Evolutionary conservation across 2,888 invertebrate genomes (phyloP).

Genomic region (Meta bourneti): DNA sequence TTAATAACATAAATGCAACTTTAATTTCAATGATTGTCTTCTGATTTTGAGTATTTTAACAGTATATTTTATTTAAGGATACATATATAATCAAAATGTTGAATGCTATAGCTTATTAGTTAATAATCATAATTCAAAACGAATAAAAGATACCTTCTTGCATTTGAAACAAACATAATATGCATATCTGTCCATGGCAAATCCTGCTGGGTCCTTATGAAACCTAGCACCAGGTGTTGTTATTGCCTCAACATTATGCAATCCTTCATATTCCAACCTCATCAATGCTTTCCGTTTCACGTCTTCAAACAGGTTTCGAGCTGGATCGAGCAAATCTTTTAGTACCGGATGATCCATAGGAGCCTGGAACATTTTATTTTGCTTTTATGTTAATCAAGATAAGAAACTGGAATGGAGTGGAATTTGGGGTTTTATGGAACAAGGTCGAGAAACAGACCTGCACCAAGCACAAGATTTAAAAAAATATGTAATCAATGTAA

Average conservation of each 20-base stretch:
- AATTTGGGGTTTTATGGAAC: no score
- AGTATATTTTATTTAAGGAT: no score
- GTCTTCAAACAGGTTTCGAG: constrained; percentile 91
- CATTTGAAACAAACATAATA: constrained; percentile 99
- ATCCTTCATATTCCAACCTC: constrained; percentile 97
- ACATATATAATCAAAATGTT: no score
- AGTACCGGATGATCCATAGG: constrained; percentile 92
- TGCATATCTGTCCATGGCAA: constrained; percentile 98
- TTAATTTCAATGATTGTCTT: no score
- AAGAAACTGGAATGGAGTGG: no score
- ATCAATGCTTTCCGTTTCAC: constrained; percentile 95
- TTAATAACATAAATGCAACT: no score
- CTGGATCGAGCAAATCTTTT: constrained; percentile 88
- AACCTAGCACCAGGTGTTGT: constrained; percentile 86
- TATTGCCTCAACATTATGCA: constrained; percentile 88
- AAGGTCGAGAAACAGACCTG: no score
- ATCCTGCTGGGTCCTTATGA: constrained; percentile 90
- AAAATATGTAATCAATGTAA: no score
- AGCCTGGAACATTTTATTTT: constrained; percentile 82
- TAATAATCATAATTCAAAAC: no score
- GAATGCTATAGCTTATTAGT: no score
- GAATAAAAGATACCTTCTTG: constrained; percentile 81
- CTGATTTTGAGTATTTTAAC: no score
- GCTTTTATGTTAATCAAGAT: background rate
- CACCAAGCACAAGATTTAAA: no score